A percentile compares a stretch with the other conserved stretches of the same genome.
These are phyloP conservation scores for Cephalotes varians DNA, from an alignment of 2,888 invertebrate species.

Conservation along the genomic window DNA sequence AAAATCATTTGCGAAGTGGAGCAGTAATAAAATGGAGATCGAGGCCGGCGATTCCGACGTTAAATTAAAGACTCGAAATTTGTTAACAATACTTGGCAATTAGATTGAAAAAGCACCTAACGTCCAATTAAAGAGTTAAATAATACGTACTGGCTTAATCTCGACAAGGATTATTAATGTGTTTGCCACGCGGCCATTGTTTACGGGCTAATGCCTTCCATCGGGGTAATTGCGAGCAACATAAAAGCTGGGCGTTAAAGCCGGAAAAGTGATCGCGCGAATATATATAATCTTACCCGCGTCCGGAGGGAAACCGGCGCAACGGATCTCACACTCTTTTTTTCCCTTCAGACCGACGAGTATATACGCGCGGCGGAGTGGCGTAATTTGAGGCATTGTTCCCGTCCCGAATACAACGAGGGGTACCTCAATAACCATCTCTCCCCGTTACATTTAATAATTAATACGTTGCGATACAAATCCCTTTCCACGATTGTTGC, in stretches of 20 bases:
- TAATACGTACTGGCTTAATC: conserved; percentile 45
- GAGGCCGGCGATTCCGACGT: not conserved
- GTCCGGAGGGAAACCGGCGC: conserved; percentile 54
- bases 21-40: not conserved
- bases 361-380: conserved; percentile 46
- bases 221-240: conserved; percentile 53
- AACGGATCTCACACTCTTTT: conserved; percentile 40
- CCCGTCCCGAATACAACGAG: conserved; percentile 39
- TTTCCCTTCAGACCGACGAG: conserved; percentile 13
- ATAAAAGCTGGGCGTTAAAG: conserved; percentile 54
- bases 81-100: conserved; percentile 24
- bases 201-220: conserved; percentile 54
- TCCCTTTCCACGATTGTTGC: not conserved
- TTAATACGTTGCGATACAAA: conserved; percentile 51
- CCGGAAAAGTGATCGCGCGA: conserved; percentile 55
- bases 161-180: conserved; percentile 51
- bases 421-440: conserved; percentile 38
- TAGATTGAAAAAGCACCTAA: conserved; percentile 22
- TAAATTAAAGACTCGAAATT: conserved; percentile 11
- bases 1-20: not conserved
- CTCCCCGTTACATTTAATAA: conserved; percentile 48
- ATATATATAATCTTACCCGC: conserved; percentile 48
- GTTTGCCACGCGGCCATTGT: conserved; percentile 51
- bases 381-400: conserved; percentile 65
- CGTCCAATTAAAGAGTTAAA: conserved; percentile 45